Evolutionary conservation across 2,888 invertebrate genomes (phyloP), one percentile per base, ranked within the genome.

Genomic region (Stegophylla sp.): DNA sequence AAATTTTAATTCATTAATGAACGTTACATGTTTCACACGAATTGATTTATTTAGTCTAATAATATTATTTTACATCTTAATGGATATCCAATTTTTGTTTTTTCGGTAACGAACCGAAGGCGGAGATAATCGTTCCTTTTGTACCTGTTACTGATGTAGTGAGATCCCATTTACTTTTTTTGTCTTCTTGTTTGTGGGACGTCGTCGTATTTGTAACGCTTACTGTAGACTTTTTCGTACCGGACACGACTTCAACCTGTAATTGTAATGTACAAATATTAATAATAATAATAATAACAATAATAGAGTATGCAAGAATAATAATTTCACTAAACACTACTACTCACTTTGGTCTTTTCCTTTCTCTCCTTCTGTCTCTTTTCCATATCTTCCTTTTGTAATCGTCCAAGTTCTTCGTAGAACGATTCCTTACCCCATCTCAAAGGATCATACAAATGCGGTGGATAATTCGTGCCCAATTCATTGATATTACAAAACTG

Each of bases 401-500:
- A 92, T 85, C 92, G 92, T 0, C 96, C 94, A 83, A 98, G 87
- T 85, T 97, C 95, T 86, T 98, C 97, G 87, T 96, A 97, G 85
- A 91, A 97, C 0, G 97, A 97, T 85, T 96, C 95, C 85, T 94
- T 93, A 13, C 91, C 93, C 96, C 96, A 98, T 84, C 93, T 92
- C 83, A 94, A 88, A 0, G 97, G 97, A 87, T 98, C 96, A 87
- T 96, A 98, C 73, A 96, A 92, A 85, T 95, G 93, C 79, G 95
- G 93, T 0, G 96, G 95, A 88, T 97, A 98, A 88, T 98, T 98
- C 45, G 97, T 97, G 77, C 97, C 98, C 85, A 97, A 89, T 87
- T 98, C 98, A 88, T 98, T 97, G 82, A 98, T 95, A 84, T 92
- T 92, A 89, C 97, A 97, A 87, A 93, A 96, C 84, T 95, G 93